Percentiles rank a stretch among this genome's conserved stretches.
Conservation (phyloP, 2,797 vertebrate genomes). For the Cossypha heuglini region DNA sequence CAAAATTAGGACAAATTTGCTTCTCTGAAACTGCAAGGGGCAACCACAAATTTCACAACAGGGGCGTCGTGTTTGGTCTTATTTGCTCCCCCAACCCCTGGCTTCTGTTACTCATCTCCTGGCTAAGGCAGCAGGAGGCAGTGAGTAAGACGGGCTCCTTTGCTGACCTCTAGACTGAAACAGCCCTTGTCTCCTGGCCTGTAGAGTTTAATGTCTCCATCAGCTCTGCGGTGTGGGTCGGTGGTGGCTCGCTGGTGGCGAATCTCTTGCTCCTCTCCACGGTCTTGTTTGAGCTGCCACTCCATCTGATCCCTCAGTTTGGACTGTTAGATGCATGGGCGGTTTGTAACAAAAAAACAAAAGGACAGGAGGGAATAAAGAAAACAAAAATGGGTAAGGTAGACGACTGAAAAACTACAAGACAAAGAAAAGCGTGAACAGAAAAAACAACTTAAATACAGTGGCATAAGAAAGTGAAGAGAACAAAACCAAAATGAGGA, state of each 20-base stretch:
- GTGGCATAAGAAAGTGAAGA: constrained; percentile 88
- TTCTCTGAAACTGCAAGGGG: background rate
- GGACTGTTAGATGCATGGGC: constrained; percentile 87
- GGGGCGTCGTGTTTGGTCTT: background rate
- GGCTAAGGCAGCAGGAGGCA: constrained; percentile 32
- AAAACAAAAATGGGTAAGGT: constrained; percentile 81
- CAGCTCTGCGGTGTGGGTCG: constrained; percentile 86
- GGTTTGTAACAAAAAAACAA: constrained; percentile 74
- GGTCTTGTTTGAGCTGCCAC: constrained; percentile 90
- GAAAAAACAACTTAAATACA: constrained; percentile 92
- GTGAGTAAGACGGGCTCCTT: background rate
- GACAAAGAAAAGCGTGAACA: constrained; percentile 91
- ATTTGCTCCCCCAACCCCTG: constrained; percentile 5
- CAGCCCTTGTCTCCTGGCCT: constrained; percentile 84
- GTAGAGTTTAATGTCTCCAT: constrained; percentile 90
- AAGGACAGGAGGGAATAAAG: constrained; percentile 71
- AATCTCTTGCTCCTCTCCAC: constrained; percentile 84
- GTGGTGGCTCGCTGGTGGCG: constrained; percentile 73
- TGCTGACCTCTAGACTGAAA: constrained; percentile 95
- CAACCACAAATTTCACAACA: background rate
- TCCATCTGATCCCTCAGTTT: constrained; percentile 96
- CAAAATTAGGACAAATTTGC: background rate
- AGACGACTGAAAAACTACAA: constrained; percentile 83
- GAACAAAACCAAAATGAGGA: constrained; percentile 88
- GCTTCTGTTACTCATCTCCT: constrained; percentile 37